Evolutionary conservation across 1,140 invertebrate species (phyloP).

Genomic region (Grapholita molesta): DNA sequence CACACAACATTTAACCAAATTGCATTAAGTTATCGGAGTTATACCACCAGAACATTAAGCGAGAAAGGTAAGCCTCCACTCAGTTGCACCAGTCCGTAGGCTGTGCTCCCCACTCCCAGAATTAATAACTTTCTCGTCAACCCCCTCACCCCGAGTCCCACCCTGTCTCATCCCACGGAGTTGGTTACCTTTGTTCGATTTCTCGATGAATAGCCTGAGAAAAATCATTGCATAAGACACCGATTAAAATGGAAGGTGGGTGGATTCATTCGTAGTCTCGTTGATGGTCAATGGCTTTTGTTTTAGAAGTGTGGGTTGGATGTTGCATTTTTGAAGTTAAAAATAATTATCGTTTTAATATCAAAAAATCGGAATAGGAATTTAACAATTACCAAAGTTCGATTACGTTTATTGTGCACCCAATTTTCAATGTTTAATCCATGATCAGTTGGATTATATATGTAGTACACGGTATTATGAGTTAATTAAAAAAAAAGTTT

Average conservation of each 20-base stretch:
- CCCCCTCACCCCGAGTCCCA: constrained; percentile 31
- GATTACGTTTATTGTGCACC: no score
- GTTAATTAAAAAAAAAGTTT: no score
- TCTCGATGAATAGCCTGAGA: constrained; percentile 30
- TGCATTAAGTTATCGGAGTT: constrained; percentile 38
- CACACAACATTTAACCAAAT: constrained; percentile 19
- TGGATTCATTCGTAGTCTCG: no score
- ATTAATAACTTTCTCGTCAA: constrained; percentile 73
- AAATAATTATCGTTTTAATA: no score
- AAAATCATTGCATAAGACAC: constrained; percentile 13
- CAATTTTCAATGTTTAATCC: no score
- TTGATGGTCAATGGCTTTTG: no score
- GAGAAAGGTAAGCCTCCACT: constrained; percentile 70
- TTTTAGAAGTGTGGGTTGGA: no score
- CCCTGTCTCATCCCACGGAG: constrained; percentile 42
- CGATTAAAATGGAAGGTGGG: neutral
- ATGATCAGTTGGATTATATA: no score
- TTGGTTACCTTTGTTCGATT: constrained; percentile 41
- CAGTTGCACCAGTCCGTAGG: constrained; percentile 72
- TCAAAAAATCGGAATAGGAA: no score
- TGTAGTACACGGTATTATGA: no score
- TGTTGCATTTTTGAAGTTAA: no score
- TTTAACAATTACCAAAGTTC: no score
- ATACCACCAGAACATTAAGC: constrained; percentile 71
- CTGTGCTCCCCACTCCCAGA: constrained; percentile 71